phyloP scores from a whole-genome alignment of 2,113 vertebrate genomes.

The Corvus moneduloides region DNA sequence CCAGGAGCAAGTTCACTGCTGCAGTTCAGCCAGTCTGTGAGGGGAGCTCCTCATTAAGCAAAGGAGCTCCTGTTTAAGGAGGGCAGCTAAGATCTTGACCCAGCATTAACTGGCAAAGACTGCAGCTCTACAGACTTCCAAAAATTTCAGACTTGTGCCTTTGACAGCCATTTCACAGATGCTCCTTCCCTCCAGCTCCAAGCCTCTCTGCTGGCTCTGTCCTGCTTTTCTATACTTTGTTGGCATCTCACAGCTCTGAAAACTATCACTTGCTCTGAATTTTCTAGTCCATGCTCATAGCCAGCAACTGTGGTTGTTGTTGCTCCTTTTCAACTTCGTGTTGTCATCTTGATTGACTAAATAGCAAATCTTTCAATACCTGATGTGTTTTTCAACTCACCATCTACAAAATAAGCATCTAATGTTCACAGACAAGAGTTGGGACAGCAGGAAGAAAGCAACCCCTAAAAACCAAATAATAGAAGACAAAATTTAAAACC shows the following conservation, averaged over 20 bases:
- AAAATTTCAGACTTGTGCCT: not conserved
- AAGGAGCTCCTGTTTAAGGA: not conserved
- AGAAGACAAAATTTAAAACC: not conserved
- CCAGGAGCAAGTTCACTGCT: not conserved
- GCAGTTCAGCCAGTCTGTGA: not conserved
- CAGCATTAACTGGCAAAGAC: not conserved
- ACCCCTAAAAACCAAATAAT: not conserved
- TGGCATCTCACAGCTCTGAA: not conserved
- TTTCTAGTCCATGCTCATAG: not conserved
- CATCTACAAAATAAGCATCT: not conserved
- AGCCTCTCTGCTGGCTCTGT: not conserved
- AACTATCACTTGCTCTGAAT: not conserved
- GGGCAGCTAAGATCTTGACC: not conserved
- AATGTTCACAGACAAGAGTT: not conserved
- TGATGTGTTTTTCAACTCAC: not conserved
- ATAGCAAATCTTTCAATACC: not conserved
- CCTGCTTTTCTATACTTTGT: not conserved
- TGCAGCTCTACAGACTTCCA: not conserved
- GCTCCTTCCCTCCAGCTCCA: not conserved
- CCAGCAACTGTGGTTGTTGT: not conserved
- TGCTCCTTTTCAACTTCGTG: not conserved
- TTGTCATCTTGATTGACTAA: not conserved
- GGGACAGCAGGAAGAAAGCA: not conserved
- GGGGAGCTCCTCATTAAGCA: not conserved
- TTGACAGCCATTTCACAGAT: slow-evolving; percentile 22